Percentiles rank a stretch among this genome's conserved stretches.
Conservation (phyloP, 2,113 vertebrate species). For the Otocyon megalotis region DNA sequence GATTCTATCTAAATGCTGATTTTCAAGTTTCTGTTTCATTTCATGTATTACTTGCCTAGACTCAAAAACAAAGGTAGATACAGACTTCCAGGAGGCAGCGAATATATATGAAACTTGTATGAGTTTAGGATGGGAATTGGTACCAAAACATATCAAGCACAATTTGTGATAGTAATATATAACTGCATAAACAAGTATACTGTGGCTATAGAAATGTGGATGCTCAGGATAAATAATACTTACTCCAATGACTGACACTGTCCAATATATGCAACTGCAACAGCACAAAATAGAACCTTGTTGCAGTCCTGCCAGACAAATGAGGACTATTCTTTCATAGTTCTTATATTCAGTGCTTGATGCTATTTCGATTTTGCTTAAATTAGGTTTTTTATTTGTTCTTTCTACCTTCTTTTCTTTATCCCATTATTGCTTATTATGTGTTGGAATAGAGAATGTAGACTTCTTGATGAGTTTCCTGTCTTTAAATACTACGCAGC, state of each 20-base stretch:
- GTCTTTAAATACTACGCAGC: slow-evolving; percentile 76
- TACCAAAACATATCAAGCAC: slow-evolving; percentile 45
- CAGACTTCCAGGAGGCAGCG: neutral
- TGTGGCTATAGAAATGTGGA: neutral
- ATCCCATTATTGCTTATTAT: slow-evolving; percentile 75
- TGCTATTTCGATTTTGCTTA: slow-evolving; percentile 1
- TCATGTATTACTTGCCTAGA: neutral
- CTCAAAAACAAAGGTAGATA: neutral
- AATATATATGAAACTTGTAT: neutral
- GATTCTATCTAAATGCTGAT: neutral
- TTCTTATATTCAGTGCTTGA: slow-evolving; percentile 58
- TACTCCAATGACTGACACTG: slow-evolving; percentile 54
- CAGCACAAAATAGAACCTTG: neutral
- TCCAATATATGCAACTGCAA: slow-evolving; percentile 50
- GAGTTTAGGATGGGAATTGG: neutral
- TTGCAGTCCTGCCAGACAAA: slow-evolving; percentile 29
- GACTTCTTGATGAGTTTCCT: slow-evolving; percentile 63
- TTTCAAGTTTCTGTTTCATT: neutral
- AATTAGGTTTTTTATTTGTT: slow-evolving; percentile 55
- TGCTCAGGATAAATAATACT: slow-evolving; percentile 14
- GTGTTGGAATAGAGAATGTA: slow-evolving; percentile 56
- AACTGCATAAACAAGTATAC: slow-evolving; percentile 50
- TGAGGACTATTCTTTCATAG: slow-evolving; percentile 30
- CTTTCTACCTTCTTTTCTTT: slow-evolving; percentile 63
- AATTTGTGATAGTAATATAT: slow-evolving; percentile 26